Evolutionary conservation across 2,888 invertebrate genomes (phyloP).

Genomic region (Heliconius ethilla): DNA sequence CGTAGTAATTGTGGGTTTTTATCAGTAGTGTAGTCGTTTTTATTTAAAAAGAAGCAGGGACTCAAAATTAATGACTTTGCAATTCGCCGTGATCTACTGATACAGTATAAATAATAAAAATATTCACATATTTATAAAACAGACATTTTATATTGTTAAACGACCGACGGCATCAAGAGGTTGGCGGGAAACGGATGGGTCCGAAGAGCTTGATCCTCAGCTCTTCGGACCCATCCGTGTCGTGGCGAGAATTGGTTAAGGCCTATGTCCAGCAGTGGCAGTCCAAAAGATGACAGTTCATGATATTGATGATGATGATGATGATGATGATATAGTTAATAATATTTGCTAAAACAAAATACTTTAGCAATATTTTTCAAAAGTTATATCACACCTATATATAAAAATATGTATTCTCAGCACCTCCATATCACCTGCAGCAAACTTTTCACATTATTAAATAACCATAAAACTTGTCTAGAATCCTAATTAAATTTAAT

Average conservation of each 20-base stretch:
- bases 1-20: not conserved
- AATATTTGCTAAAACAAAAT: too few species aligned
- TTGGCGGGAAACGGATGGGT: too few species aligned
- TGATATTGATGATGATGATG: too few species aligned
- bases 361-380: not conserved
- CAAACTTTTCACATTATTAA: conserved; percentile 14
- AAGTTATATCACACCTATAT: not conserved
- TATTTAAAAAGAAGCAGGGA: not conserved
- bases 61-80: not conserved
- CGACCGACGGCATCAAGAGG: too few species aligned
- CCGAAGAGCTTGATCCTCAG: too few species aligned
- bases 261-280: too few species aligned
- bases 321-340: not conserved
- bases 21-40: not conserved
- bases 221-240: too few species aligned
- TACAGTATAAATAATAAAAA: too few species aligned
- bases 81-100: not conserved
- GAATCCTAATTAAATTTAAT: conserved; percentile 20
- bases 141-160: not conserved
- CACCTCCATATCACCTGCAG: conserved; percentile 23
- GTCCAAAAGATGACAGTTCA: too few species aligned
- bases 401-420: not conserved
- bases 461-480: conserved; percentile 13
- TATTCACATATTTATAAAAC: too few species aligned
- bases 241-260: too few species aligned